Base-by-base conservation (phyloP, 2,113 vertebrate genomes). In the Cranoglanis bouderius region DNA sequence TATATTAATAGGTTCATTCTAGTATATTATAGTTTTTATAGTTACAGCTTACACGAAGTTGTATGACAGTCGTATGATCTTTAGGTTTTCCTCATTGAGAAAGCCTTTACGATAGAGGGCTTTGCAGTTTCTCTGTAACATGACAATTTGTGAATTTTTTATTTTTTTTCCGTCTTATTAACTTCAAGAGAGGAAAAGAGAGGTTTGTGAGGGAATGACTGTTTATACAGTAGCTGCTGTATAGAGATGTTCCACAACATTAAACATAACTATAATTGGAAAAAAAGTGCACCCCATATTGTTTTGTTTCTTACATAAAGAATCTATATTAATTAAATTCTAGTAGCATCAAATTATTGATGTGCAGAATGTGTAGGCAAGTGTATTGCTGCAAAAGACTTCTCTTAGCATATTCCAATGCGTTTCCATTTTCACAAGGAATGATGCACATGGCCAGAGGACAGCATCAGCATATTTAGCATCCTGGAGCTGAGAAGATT, bases 181-280 rank as follows among this genome's bases (percentile, higher is more conserved):
- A n/a, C 21, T 67, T 67, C n/a, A 70, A 70, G 13, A 35, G 12
- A 19, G 29, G 61, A 18, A 21, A 35, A 19, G 4, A 75, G 9
- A 70, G 67, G 16, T 19, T 38, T 46, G 9, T 75, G 9, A 77
- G 1, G 9, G 74, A 26, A 26, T 43, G 40, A 26, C 21, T 46
- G 40, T 26, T 46, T 77, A 26, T 77, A 49, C 46, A 49, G 46
- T 49, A 46, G 21, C 40, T 77, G 21, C 74, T 77, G 9, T 14
- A 26, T 26, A 77, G 38, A 75, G 40, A 77, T 77, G 74, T 77
- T 77, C 40, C 40, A 43, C 74, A 46, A 46, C 74, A 77, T 77
- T 77, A 43, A 77, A 29, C 24, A 46, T 12, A 77, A 46, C 74
- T 46, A 77, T 46, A 46, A 77, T 26, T 43, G 40, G 40, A 46